Conservation (phyloP, 2,888 invertebrate genomes). For the Micoletzkya japonica region DNA sequence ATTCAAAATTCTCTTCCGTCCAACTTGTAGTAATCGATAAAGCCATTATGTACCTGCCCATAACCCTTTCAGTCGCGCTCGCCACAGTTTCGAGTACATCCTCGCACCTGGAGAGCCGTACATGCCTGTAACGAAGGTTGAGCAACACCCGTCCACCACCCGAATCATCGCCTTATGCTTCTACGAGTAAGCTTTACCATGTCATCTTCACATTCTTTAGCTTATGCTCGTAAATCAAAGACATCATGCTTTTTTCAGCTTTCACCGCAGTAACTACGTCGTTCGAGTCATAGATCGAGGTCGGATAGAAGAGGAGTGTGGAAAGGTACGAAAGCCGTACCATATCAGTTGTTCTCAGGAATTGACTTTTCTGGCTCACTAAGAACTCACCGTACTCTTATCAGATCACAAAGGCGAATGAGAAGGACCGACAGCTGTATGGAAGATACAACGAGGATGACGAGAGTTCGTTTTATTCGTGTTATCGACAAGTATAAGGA, state of each 20-base stretch:
- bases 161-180: constrained; percentile 10
- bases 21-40: neutral
- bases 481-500: too few relatives aligned
- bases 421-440: too few relatives aligned
- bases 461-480: constrained; percentile 1
- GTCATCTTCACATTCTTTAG: neutral
- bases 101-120: constrained; percentile 9
- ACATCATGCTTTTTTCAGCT: neutral
- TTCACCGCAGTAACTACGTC: neutral
- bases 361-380: too few relatives aligned
- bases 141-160: constrained; percentile 19
- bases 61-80: constrained; percentile 8
- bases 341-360: too few relatives aligned
- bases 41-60: too few relatives aligned
- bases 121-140: constrained; percentile 7
- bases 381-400: too few relatives aligned
- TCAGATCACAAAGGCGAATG: too few relatives aligned
- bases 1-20: too few relatives aligned
- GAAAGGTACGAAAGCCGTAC: too few relatives aligned
- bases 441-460: too few relatives aligned
- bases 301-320: neutral
- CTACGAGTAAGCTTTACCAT: constrained; percentile 9
- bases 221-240: neutral
- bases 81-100: constrained; percentile 15
- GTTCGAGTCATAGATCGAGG: constrained; percentile 16